Evolutionary conservation across 2,797 vertebrate species (phyloP).

Genomic region (Premnoplex brunnescens): DNA sequence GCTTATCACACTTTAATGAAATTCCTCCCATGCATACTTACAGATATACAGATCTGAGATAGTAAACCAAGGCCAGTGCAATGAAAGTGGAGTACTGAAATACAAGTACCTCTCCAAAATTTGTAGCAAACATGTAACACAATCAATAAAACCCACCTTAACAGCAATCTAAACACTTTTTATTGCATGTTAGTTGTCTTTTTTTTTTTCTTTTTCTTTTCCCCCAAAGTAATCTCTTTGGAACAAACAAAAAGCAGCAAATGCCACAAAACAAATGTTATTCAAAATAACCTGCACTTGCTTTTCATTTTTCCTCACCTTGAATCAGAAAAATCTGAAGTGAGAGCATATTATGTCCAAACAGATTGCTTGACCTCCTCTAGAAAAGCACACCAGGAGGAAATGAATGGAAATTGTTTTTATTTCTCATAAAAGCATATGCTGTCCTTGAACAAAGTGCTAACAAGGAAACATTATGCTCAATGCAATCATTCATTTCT

Average conservation of each 20-base stretch:
- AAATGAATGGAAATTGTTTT: slow-evolving; percentile 19
- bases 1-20: slow-evolving; percentile 31
- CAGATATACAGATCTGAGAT: background rate
- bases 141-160: slow-evolving; percentile 23
- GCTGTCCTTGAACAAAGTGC: slow-evolving; percentile 19
- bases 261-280: background rate
- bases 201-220: background rate
- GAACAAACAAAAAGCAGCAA: slow-evolving; percentile 10
- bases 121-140: background rate
- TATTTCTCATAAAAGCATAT: slow-evolving; percentile 8
- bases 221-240: background rate
- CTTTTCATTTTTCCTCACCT: slow-evolving; percentile 13
- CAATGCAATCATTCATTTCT: slow-evolving; percentile 1
- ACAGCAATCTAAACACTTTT: slow-evolving; percentile 2
- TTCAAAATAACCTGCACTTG: slow-evolving; percentile 13
- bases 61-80: slow-evolving; percentile 17
- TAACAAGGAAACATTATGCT: background rate
- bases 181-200: slow-evolving; percentile 7
- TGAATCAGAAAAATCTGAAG: slow-evolving; percentile 37
- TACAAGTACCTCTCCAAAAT: slow-evolving; percentile 1
- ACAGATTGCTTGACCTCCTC: slow-evolving; percentile 16
- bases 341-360: background rate
- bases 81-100: slow-evolving; percentile 33
- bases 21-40: slow-evolving; percentile 39
- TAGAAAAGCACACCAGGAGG: background rate